Evolutionary conservation across 2,113 vertebrate species (phyloP), one percentile per base, ranked within the genome.

Genomic region (Phycodurus eques): DNA sequence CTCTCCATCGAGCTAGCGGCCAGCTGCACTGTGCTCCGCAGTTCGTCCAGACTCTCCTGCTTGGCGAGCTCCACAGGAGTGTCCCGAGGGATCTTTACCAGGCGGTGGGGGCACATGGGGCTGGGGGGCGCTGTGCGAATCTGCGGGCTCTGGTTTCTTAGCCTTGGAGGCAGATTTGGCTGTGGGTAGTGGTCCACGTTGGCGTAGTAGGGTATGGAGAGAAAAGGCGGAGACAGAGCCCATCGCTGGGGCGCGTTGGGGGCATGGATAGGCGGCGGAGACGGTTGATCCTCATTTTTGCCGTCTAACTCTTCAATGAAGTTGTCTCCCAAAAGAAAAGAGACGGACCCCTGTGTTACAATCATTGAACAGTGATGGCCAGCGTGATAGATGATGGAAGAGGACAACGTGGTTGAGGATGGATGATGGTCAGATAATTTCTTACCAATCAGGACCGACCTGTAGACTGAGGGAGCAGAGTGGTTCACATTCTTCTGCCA

Each of bases 361-460:
- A 78, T 77, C 68, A 35, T 49, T 10, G 46, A 51, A n/a, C 13
- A 11, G n/a, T 2, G 9, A 63, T 4, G 39, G 19, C 0, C 6
- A 67, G 54, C 60, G 72, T 31, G 79, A 78, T 67, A 60, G 44
- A 39, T 14, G 67, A 76, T 53, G 65, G 43, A 68, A 4, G 68
- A 73, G 35, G 61, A 67, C 17, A 56, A 15, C 13, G 54, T 51
- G 67, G 54, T 0, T 39, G 35, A 43, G 46, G 64, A 70, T 64
- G 70, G 51, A n/a, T 42, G 14, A 51, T n/a, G 4, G 20, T 14
- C 66, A 61, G 43, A 66, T 72, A 19, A 64, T 69, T 80, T 78
- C 88, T 91, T 91, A 92, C 90, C 89, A n/a, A 89, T 83, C n/a
- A 84, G n/a, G 8, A 88, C 56, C 0, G 90, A 87, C 70, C 76